phyloP scores from a whole-genome alignment of 2,113 vertebrate genomes.

The Canis aureus region DNA sequence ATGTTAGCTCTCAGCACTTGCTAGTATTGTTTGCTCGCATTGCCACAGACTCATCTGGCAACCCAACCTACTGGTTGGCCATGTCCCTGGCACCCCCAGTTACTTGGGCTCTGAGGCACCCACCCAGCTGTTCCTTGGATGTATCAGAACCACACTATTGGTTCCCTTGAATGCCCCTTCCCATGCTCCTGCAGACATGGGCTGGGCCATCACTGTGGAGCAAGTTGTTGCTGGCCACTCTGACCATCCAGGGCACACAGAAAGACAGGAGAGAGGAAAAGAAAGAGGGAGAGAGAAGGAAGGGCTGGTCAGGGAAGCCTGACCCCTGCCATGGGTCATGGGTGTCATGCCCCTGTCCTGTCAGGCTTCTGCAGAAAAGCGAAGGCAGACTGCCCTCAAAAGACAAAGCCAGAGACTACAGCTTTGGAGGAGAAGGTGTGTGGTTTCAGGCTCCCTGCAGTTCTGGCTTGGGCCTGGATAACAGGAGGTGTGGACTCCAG shows the following conservation, averaged over 20 bases:
- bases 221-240: background rate
- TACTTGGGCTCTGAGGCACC: background rate
- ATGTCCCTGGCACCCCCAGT: background rate
- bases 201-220: background rate
- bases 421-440: background rate
- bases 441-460: background rate
- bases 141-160: background rate
- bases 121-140: background rate
- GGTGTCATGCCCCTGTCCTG: background rate
- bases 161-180: background rate
- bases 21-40: background rate
- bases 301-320: background rate
- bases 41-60: background rate
- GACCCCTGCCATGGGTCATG: background rate
- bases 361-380: background rate
- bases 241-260: background rate
- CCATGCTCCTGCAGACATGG: background rate
- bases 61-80: rapidly evolving
- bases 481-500: background rate
- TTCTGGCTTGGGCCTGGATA: background rate
- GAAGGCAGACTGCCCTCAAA: background rate
- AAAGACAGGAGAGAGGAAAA: background rate
- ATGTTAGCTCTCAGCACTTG: background rate
- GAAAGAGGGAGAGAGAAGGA: background rate
- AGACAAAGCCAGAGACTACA: background rate